Percentiles rank a stretch among this genome's conserved stretches.
These are phyloP conservation scores for Amniataba percoides DNA, from an alignment of 2,797 vertebrate genomes.

Conservation along the genomic window DNA sequence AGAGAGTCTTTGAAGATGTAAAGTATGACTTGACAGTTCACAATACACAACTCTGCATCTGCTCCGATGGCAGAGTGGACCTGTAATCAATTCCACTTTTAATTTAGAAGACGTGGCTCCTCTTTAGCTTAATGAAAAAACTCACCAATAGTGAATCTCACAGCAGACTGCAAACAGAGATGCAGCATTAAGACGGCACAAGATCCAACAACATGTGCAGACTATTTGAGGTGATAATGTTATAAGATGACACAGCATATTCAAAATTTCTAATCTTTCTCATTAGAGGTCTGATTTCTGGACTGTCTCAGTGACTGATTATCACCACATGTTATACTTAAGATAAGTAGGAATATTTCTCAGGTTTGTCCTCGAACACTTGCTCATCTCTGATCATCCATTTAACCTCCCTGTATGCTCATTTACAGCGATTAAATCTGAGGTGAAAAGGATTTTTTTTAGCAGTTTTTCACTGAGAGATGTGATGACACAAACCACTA, in stretches of 20 bases:
- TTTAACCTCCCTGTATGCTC: not conserved
- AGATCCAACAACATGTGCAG: not conserved
- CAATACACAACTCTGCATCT: not conserved
- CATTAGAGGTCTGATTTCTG: not conserved
- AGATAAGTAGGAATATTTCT: not conserved
- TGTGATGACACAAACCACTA: not conserved
- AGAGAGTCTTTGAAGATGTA: not conserved
- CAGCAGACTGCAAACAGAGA: not conserved
- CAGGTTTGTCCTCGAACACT: not conserved
- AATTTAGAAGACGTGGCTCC: constrained; percentile 49
- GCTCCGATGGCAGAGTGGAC: not conserved
- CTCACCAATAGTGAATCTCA: constrained; percentile 16
- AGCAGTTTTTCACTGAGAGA: not conserved
- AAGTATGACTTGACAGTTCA: not conserved
- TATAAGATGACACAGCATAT: not conserved
- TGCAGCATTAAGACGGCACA: not conserved
- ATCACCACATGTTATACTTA: not conserved
- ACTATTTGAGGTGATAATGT: not conserved
- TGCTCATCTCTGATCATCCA: not conserved
- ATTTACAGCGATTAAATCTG: not conserved
- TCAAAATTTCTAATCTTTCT: not conserved
- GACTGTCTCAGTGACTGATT: not conserved
- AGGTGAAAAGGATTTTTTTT: not conserved
- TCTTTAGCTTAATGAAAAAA: constrained; percentile 12
- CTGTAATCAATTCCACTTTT: constrained; percentile 30